A percentile compares a stretch with the other conserved stretches of the same genome.
phyloP scores from a whole-genome alignment of 2,113 vertebrate species.

The Poeciliopsis occidentalis region DNA sequence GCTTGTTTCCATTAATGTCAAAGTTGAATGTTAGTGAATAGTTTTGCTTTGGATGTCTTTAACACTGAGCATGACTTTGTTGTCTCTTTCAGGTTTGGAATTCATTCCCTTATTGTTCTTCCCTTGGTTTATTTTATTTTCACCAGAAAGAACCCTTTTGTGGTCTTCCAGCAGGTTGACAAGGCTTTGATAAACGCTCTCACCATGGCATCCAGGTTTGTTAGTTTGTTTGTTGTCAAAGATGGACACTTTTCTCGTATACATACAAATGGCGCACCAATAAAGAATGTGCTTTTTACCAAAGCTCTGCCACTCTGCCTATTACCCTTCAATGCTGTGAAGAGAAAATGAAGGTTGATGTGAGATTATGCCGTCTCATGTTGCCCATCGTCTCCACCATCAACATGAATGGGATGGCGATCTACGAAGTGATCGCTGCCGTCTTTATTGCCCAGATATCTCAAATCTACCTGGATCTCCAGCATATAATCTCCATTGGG shows the following conservation, averaged over 20 bases:
- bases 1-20: too few relatives aligned
- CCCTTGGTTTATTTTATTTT: not conserved
- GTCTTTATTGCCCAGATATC: not conserved
- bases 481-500: not conserved
- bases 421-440: not conserved
- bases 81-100: not conserved
- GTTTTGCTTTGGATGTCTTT: too few relatives aligned
- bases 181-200: not conserved
- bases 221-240: too few relatives aligned
- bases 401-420: not conserved
- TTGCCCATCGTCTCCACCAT: not conserved
- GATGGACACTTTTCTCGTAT: too few relatives aligned
- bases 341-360: not conserved
- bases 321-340: not conserved
- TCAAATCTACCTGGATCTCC: not conserved
- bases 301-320: constrained; percentile 1
- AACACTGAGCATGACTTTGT: too few relatives aligned
- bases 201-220: not conserved
- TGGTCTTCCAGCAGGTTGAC: not conserved
- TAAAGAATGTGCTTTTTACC: not conserved
- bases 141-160: not conserved
- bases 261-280: not conserved
- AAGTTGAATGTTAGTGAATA: too few relatives aligned
- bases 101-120: not conserved
- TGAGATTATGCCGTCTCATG: not conserved